These are phyloP conservation scores for Choloepus didactylus DNA, from an alignment of 2,797 vertebrate genomes.

Conservation along the genomic window DNA sequence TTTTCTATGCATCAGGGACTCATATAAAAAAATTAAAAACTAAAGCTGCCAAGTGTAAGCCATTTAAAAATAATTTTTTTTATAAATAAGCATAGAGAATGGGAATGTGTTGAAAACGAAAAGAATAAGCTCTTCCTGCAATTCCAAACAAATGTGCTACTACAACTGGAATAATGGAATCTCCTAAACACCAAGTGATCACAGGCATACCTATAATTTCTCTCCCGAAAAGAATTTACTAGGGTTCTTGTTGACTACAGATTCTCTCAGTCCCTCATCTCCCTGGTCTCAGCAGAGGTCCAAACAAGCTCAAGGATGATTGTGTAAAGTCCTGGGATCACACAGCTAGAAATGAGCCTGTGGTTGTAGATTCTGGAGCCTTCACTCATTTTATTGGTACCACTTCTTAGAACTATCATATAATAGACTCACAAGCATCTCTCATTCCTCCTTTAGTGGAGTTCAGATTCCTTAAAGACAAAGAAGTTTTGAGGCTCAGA, in stretches of 20 bases:
- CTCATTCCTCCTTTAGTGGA: background rate
- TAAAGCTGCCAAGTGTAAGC: slow-evolving; percentile 8
- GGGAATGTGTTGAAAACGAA: background rate
- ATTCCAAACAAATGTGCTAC: slow-evolving; percentile 14
- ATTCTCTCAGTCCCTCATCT: background rate
- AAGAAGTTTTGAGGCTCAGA: too few species aligned
- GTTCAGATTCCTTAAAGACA: background rate
- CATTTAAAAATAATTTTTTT: slow-evolving; percentile 31
- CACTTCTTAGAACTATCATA: rapidly evolving
- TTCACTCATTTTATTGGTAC: background rate
- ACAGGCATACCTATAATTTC: background rate
- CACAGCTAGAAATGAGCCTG: background rate
- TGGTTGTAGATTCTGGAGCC: background rate
- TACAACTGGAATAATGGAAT: background rate
- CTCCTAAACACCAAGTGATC: slow-evolving; percentile 4
- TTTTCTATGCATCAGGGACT: slow-evolving; percentile 51
- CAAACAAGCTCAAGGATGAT: background rate
- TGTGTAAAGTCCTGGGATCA: background rate
- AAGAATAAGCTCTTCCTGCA: slow-evolving; percentile 12
- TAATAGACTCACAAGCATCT: background rate
- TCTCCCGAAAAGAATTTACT: background rate
- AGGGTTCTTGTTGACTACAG: background rate
- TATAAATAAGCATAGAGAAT: slow-evolving; percentile 24
- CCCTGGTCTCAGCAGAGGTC: background rate
- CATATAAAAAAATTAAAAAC: background rate